A percentile compares a stretch with the other conserved stretches of the same genome.
Conservation (phyloP, 1,140 invertebrate species). For the Hirudo medicinalis region DNA sequence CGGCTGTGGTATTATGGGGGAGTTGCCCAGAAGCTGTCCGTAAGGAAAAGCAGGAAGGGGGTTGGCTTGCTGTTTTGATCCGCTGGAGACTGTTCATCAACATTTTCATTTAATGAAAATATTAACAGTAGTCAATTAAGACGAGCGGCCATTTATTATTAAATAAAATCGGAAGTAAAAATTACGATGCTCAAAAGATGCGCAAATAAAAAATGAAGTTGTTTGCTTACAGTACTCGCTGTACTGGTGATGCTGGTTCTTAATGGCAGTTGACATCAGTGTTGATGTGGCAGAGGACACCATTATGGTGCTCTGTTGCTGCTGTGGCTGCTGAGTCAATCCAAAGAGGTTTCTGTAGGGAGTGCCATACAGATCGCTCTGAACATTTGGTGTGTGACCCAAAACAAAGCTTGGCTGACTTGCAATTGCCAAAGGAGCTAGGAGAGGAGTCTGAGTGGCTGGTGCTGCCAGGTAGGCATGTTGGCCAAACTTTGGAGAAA, state of each 20-base stretch:
- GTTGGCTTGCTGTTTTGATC: not conserved
- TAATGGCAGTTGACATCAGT: slow-evolving; percentile 74
- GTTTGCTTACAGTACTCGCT: slow-evolving; percentile 47
- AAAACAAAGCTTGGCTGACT: slow-evolving; percentile 35
- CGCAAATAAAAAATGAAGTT: not conserved
- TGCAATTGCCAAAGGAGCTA: slow-evolving; percentile 39
- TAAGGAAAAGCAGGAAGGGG: slow-evolving; percentile 50
- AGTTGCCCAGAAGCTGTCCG: slow-evolving; percentile 46
- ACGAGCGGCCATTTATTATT: not conserved
- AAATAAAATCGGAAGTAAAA: not conserved
- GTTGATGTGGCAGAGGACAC: slow-evolving; percentile 75
- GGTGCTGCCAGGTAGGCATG: not conserved
- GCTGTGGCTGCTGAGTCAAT: slow-evolving; percentile 45
- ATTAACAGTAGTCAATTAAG: not conserved
- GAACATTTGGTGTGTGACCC: slow-evolving; percentile 29
- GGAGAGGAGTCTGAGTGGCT: slow-evolving; percentile 35
- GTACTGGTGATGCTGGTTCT: slow-evolving; percentile 53
- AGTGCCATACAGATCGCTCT: slow-evolving; percentile 41
- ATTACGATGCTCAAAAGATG: no score
- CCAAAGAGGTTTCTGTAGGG: slow-evolving; percentile 34
- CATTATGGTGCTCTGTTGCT: slow-evolving; percentile 71
- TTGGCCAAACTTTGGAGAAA: not conserved
- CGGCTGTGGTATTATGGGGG: slow-evolving; percentile 41
- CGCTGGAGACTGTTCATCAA: slow-evolving; percentile 15
- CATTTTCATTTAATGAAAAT: not conserved